Conservation (phyloP, 2,888 invertebrate species). For the Mythimna impura region DNA sequence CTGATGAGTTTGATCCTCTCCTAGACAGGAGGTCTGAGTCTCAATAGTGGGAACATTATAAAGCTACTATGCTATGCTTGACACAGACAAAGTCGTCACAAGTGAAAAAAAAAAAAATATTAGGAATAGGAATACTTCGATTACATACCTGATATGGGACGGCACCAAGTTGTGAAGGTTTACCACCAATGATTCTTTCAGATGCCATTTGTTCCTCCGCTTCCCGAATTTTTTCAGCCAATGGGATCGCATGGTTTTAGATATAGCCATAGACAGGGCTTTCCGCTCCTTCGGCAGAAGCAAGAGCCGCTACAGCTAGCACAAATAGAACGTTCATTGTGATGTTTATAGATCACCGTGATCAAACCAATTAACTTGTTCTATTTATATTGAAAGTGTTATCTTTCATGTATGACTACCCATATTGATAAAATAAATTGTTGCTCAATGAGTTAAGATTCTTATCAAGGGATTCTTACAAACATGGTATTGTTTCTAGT, state of each 20-base stretch:
- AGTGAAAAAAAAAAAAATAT: neutral
- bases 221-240: slow-evolving; percentile 58
- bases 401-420: slow-evolving; percentile 11
- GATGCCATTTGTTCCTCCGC: slow-evolving; percentile 36
- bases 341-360: neutral
- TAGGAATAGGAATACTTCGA: neutral
- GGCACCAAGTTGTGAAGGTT: slow-evolving; percentile 48
- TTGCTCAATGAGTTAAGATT: slow-evolving; percentile 21
- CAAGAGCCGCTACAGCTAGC: slow-evolving; percentile 47
- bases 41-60: too few relatives aligned
- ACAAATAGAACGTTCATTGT: slow-evolving; percentile 23
- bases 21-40: too few relatives aligned
- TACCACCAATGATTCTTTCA: slow-evolving; percentile 64
- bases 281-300: slow-evolving; percentile 33
- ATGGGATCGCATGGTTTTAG: slow-evolving; percentile 59
- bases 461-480: neutral
- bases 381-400: slow-evolving; percentile 27
- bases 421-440: slow-evolving; percentile 21
- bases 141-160: slow-evolving; percentile 53
- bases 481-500: neutral
- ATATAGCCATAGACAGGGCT: slow-evolving; percentile 63
- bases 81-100: too few relatives aligned
- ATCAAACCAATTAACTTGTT: neutral
- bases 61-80: too few relatives aligned
- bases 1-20: too few relatives aligned